Evolutionary conservation across 2,113 vertebrate genomes (phyloP).

Genomic region (Centropus bengalensis): DNA sequence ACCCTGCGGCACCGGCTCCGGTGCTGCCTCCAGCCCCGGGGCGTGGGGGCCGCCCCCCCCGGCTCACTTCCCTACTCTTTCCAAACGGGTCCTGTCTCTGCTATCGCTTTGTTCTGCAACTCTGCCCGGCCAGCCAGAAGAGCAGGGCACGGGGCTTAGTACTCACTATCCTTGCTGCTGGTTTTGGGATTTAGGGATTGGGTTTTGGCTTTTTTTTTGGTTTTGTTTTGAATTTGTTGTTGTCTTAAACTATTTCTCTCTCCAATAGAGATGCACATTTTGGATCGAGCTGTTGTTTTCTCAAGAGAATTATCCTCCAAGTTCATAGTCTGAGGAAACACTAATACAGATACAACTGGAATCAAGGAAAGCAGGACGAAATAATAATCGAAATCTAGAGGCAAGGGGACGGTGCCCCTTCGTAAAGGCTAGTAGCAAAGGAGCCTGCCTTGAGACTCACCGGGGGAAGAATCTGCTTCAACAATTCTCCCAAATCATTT

Average conservation of each 20-base stretch:
- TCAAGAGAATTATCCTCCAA: constrained; percentile 64
- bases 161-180: constrained; percentile 39
- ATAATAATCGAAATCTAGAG: constrained; percentile 64
- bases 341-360: constrained; percentile 60
- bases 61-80: constrained; percentile 34
- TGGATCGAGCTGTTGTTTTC: constrained; percentile 74
- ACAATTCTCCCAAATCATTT: constrained; percentile 84
- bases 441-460: constrained; percentile 82
- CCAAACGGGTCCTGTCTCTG: constrained; percentile 57
- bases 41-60: not conserved
- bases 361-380: constrained; percentile 69
- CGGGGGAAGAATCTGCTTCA: constrained; percentile 82
- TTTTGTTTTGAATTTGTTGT: not conserved
- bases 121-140: constrained; percentile 48
- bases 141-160: constrained; percentile 40
- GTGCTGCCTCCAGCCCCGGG: constrained; percentile 18
- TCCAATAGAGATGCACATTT: constrained; percentile 69
- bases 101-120: constrained; percentile 53
- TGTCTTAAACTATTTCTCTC: not conserved
- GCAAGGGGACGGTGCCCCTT: constrained; percentile 53
- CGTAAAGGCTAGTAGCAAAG: constrained; percentile 73
- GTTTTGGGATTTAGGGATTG: not conserved
- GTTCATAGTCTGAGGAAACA: constrained; percentile 64
- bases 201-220: not conserved
- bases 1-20: not conserved